phyloP scores from a whole-genome alignment of 2,113 vertebrate species.

The Ictalurus furcatus region DNA sequence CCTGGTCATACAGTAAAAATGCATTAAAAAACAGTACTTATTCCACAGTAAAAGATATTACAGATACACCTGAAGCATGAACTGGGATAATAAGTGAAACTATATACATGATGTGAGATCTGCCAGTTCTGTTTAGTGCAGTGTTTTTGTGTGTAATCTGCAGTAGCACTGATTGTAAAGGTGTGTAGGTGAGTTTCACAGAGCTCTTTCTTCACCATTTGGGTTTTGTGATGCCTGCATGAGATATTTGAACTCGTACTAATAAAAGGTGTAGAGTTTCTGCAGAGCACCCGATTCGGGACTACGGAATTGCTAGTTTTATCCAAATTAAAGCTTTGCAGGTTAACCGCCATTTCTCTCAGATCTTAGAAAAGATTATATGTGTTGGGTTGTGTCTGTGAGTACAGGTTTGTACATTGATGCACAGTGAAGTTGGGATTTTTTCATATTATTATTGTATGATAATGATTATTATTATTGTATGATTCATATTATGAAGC shows the following conservation, averaged over 20 bases:
- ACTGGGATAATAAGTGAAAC: not conserved
- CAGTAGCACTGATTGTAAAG: not conserved
- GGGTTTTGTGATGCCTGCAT: not conserved
- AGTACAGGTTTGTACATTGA: not conserved
- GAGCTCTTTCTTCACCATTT: not conserved
- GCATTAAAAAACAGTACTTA: not conserved
- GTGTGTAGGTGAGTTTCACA: not conserved
- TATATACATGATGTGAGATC: not conserved
- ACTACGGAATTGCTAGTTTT: not conserved
- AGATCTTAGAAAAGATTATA: not conserved
- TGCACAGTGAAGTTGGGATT: not conserved
- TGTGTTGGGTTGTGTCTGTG: not conserved
- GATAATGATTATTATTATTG: no score
- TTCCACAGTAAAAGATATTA: not conserved
- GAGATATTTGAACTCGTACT: not conserved
- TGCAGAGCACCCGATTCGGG: not conserved
- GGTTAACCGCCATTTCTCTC: not conserved
- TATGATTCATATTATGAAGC: not conserved
- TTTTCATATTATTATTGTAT: no score
- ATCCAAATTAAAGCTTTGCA: not conserved
- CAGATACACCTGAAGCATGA: not conserved
- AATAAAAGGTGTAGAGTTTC: not conserved
- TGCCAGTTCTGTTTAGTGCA: not conserved
- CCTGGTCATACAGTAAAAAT: not conserved
- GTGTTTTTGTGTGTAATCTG: not conserved